Evolutionary conservation across 2,797 vertebrate genomes (phyloP).

Genomic region (Fundulus diaphanus): DNA sequence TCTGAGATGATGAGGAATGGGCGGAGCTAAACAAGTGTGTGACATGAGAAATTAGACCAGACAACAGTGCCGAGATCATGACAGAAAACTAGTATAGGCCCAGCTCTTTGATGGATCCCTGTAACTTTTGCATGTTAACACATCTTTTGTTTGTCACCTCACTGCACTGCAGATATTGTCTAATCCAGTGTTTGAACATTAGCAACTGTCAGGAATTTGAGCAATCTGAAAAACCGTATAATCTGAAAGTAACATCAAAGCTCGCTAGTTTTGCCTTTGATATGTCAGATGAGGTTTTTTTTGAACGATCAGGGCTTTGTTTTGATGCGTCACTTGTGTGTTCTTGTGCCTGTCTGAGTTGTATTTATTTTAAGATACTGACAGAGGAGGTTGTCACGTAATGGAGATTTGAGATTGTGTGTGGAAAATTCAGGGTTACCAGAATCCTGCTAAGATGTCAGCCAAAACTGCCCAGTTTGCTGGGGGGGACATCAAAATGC

Average conservation of each 20-base stretch:
- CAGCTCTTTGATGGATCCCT: too few relatives aligned
- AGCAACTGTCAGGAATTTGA: conserved; percentile 17
- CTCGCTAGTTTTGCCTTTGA: conserved; percentile 22
- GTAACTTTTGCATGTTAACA: conserved; percentile 36
- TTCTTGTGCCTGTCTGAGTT: conserved; percentile 29
- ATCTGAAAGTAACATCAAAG: conserved; percentile 45
- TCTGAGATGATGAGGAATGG: too few relatives aligned
- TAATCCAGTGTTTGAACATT: conserved; percentile 35
- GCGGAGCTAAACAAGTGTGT: too few relatives aligned
- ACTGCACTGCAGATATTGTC: conserved; percentile 14
- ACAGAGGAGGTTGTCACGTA: conserved; percentile 52
- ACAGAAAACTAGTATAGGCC: conserved; percentile 41
- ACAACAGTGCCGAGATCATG: too few relatives aligned
- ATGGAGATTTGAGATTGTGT: conserved; percentile 41
- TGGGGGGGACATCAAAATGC: too few relatives aligned
- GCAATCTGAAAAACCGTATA: conserved; percentile 12
- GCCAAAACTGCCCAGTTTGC: too few relatives aligned
- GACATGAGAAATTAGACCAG: too few relatives aligned
- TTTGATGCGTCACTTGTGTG: conserved; percentile 28
- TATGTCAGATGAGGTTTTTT: conserved; percentile 18
- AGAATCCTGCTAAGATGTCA: background rate
- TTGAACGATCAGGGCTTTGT: conserved; percentile 19
- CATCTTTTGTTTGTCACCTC: conserved; percentile 35
- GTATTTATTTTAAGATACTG: conserved; percentile 32
- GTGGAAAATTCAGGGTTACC: too few relatives aligned